Base-by-base conservation (phyloP, 1,140 invertebrate species). In the Drosophila kurseongensis region DNA sequence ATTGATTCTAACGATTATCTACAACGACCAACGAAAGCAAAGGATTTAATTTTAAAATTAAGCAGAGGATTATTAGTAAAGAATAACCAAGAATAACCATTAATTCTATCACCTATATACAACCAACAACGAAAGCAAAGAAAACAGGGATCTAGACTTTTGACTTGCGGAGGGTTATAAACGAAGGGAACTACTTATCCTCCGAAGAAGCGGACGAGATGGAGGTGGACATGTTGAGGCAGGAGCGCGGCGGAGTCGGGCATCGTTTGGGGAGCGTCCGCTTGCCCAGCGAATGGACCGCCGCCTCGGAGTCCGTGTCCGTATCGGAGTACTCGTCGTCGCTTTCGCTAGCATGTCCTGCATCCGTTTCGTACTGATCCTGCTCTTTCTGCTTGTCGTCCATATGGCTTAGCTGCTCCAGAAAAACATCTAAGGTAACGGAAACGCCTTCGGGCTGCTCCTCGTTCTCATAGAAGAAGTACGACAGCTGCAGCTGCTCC, bases 311-410 rank as follows among this genome's bases (percentile, higher is more conserved):
- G n/a, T 65, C 80, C 23, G 36, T 41, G 27, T 60, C 69, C 32
- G 81, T 69, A 50, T 85, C 78, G 16, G 82, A 86, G 13, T 67
- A 79, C 62, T 88, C 83, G 35, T 86, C 82, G n/a, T 88, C 82
- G 57, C 78, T 88, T 29, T 78, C 63, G 51, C 78, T 63, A 56
- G 69, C 83, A 50, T 79, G 57, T 13, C 75, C 82, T 1, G 68
- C 78, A 56, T 84, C 81, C 36, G 77, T 84, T 57, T 84, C 81
- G 67, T 84, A 80, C 14, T 73, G 66, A 2, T 69, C 74, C 10
- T 50, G 42, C 9, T 66, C 74, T 8, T 57, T 29, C 9, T 40
- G 27, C 29, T 35, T 12, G 12, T 23, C 29, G 29, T 16, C 6
- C 8, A 63, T 9, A 5, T 38, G n/a, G 6, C 13, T 29, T 13